phyloP scores from a whole-genome alignment of 2,797 vertebrate genomes.

The Artibeus jamaicensis region DNA sequence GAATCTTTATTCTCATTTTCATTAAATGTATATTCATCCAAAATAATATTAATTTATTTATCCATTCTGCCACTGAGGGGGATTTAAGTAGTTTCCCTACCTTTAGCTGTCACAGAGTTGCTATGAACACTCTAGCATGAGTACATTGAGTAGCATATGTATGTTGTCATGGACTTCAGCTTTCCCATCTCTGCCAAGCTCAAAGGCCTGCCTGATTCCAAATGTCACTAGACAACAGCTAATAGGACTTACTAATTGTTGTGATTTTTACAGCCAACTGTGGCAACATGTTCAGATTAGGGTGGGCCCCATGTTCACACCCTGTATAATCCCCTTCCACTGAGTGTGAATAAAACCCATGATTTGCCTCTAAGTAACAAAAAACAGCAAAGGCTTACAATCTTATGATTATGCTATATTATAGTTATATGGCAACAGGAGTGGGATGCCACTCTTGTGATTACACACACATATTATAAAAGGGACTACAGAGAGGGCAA shows the following conservation, averaged over 20 bases:
- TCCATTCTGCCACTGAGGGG: background rate
- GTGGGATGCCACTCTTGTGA: background rate
- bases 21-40: background rate
- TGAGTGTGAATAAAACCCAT: background rate
- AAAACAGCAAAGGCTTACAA: background rate
- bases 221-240: constrained; percentile 11
- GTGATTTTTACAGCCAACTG: constrained; percentile 25
- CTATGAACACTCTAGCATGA: constrained; percentile 42
- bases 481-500: background rate
- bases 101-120: constrained; percentile 3
- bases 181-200: constrained; percentile 22
- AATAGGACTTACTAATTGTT: constrained; percentile 30
- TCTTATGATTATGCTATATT: background rate
- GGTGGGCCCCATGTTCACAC: background rate
- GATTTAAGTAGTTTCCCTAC: background rate
- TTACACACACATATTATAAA: background rate
- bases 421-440: background rate
- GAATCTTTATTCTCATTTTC: constrained; percentile 16
- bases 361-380: constrained; percentile 1
- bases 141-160: constrained; percentile 16
- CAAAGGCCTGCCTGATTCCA: constrained; percentile 39
- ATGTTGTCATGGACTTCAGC: constrained; percentile 2
- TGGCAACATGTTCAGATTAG: background rate
- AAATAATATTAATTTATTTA: constrained; percentile 19
- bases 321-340: background rate